A percentile compares a stretch with the other conserved stretches of the same genome.
phyloP scores from a whole-genome alignment of 2,888 invertebrate species.

The Agriopis leucophaearia region DNA sequence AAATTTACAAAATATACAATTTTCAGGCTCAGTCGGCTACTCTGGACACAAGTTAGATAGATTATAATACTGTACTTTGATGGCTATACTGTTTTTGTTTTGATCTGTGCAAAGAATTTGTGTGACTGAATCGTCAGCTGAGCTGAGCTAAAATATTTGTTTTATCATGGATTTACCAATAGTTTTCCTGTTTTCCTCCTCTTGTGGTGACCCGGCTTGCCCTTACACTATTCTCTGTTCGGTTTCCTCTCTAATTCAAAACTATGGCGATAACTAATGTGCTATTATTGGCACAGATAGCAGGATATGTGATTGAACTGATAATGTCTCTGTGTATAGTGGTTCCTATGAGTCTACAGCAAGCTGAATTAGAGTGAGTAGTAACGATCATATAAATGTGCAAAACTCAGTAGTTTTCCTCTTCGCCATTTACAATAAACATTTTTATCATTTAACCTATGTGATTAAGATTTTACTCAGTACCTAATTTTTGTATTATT shows the following conservation, averaged over 20 bases:
- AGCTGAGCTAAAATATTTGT: neutral
- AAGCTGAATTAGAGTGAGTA: slow-evolving; percentile 93
- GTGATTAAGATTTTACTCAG: neutral
- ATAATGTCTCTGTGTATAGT: slow-evolving; percentile 95
- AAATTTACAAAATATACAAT: no score
- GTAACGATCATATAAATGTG: neutral
- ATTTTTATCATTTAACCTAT: no score
- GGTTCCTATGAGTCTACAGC: slow-evolving; percentile 94
- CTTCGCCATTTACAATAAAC: no score
- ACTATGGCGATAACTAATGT: slow-evolving; percentile 92
- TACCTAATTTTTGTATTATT: neutral
- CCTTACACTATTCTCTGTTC: neutral
- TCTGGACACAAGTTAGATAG: no score
- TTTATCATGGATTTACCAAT: neutral
- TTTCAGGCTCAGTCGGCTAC: no score
- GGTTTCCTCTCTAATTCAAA: slow-evolving; percentile 44
- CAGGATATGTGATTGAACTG: slow-evolving; percentile 93
- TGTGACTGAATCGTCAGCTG: neutral
- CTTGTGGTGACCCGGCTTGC: neutral
- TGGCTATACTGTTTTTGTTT: slow-evolving; percentile 7
- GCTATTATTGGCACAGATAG: slow-evolving; percentile 94
- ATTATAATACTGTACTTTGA: no score
- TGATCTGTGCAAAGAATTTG: neutral
- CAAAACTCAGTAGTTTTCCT: neutral
- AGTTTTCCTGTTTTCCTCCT: slow-evolving; percentile 9